These are phyloP conservation scores for Hippotragus niger DNA, from an alignment of 2,113 vertebrate genomes.

Conservation along the genomic window DNA sequence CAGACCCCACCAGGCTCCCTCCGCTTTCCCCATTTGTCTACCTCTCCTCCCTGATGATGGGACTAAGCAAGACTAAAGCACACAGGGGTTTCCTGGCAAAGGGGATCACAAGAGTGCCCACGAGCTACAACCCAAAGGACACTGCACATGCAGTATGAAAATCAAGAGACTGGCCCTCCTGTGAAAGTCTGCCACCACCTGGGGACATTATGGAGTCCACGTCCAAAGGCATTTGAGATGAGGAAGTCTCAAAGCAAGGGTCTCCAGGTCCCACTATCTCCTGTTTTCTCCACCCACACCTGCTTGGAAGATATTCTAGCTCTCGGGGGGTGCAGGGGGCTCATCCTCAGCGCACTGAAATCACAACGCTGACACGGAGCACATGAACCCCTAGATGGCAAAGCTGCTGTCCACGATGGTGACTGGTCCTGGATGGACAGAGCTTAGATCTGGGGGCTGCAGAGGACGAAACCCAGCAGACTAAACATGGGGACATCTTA, in stretches of 20 bases:
- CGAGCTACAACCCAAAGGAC: background rate
- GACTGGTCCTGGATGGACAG: background rate
- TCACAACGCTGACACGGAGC: background rate
- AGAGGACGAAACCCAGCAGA: fast-evolving
- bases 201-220: background rate
- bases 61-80: background rate
- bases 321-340: background rate
- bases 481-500: background rate
- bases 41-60: background rate
- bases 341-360: background rate
- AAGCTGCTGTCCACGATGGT: background rate
- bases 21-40: fast-evolving
- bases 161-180: background rate
- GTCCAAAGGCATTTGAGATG: background rate
- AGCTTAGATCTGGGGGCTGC: background rate
- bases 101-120: background rate
- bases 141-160: no score
- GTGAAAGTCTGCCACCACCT: background rate
- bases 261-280: background rate
- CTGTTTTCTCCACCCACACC: background rate
- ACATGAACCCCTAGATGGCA: background rate
- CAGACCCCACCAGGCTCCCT: background rate
- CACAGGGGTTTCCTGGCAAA: background rate
- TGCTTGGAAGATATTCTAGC: background rate
- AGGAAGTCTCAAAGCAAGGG: background rate